phyloP scores from a whole-genome alignment of 2,888 invertebrate genomes.

The Dendrolimus houi region DNA sequence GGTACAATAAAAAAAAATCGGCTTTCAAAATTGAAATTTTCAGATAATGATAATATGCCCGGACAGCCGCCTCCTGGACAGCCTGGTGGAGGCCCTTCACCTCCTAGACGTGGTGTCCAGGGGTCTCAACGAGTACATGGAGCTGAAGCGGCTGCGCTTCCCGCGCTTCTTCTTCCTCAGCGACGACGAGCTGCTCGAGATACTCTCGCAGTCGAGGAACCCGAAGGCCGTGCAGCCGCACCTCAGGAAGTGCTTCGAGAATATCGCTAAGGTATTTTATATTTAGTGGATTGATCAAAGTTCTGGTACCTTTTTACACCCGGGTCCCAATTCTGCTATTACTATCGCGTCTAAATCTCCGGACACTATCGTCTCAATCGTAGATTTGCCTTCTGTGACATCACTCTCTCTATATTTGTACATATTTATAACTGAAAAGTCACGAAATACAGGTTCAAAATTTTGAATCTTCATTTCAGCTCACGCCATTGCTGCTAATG shows the following conservation, averaged over 20 bases:
- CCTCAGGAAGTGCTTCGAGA: conserved; percentile 89
- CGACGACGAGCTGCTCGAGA: conserved; percentile 88
- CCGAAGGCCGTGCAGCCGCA: conserved; percentile 88
- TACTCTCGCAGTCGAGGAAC: conserved; percentile 86
- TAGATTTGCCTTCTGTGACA: too few species aligned
- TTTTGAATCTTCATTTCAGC: too few species aligned
- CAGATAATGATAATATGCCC: conserved; percentile 81
- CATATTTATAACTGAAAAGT: too few species aligned
- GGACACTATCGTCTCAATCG: too few species aligned
- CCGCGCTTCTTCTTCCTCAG: conserved; percentile 88
- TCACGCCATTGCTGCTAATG: too few species aligned
- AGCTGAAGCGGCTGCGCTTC: conserved; percentile 84
- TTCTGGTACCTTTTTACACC: too few species aligned
- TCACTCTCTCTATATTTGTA: too few species aligned
- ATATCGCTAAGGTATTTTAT: conserved; percentile 76
- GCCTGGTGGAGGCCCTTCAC: conserved; percentile 81
- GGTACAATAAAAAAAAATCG: too few species aligned
- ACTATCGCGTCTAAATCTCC: too few species aligned
- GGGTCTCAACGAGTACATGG: conserved; percentile 86
- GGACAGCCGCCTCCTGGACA: conserved; percentile 80
- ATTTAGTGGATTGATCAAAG: too few species aligned
- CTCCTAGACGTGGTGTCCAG: conserved; percentile 84
- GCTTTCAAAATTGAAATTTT: conserved; percentile 1
- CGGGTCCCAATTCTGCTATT: too few species aligned
- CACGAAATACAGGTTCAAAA: too few species aligned